Evolutionary conservation across 2,797 vertebrate species (phyloP).

Genomic region (Diceros bicornis): DNA sequence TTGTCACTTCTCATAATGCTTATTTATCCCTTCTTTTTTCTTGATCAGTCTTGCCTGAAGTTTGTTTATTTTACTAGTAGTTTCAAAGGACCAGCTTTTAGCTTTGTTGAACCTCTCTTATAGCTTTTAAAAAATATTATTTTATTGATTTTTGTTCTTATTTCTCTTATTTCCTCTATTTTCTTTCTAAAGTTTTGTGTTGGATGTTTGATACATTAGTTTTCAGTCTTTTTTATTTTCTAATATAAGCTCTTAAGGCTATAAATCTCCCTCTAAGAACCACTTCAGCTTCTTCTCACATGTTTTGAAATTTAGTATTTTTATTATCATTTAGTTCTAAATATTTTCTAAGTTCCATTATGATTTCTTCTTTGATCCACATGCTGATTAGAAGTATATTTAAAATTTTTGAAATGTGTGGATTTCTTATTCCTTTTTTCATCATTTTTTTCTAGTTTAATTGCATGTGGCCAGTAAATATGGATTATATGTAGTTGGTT

Average conservation of each 20-base stretch:
- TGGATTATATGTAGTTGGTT: background rate
- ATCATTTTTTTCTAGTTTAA: background rate
- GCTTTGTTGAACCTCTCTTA: background rate
- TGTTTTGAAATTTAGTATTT: slow-evolving; percentile 32
- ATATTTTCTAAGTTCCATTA: slow-evolving; percentile 14
- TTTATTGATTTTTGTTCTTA: background rate
- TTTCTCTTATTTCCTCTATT: slow-evolving; percentile 10
- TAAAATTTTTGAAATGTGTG: slow-evolving; percentile 29
- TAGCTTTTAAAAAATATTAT: background rate
- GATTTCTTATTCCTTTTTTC: slow-evolving; percentile 2
- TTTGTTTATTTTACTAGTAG: background rate
- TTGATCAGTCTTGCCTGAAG: background rate
- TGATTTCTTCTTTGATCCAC: slow-evolving; percentile 35
- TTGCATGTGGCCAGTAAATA: background rate
- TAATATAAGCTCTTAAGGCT: background rate
- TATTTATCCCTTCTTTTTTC: background rate
- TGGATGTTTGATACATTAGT: background rate
- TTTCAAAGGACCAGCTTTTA: slow-evolving; percentile 22
- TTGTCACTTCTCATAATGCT: background rate
- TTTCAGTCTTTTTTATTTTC: slow-evolving; percentile 37
- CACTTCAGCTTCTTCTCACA: background rate
- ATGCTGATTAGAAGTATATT: slow-evolving; percentile 18
- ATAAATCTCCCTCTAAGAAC: background rate
- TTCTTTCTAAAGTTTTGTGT: slow-evolving; percentile 13
- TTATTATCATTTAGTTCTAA: slow-evolving; percentile 25